Conservation (phyloP, 2,888 invertebrate species). For the Ptychoptera albimana region DNA sequence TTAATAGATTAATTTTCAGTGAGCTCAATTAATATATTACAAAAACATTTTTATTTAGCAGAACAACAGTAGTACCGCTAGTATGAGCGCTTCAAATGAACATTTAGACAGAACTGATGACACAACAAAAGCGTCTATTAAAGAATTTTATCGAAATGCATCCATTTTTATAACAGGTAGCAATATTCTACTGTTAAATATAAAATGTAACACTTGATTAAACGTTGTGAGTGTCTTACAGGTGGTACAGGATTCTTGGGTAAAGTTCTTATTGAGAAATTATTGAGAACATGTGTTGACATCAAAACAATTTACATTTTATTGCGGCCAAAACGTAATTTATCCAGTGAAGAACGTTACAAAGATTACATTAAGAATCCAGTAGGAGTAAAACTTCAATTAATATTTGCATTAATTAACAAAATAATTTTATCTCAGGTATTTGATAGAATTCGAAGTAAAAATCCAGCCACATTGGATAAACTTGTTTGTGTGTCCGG, state of each 20-base stretch:
- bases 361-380: conserved; percentile 55
- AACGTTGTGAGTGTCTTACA: conserved; percentile 13
- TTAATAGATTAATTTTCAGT: no score
- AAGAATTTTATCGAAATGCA: no score
- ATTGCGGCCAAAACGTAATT: conserved; percentile 57
- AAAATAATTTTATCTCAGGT: conserved; percentile 32
- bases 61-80: no score
- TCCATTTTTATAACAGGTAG: no score
- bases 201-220: no score
- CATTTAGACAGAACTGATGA: no score
- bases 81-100: no score
- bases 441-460: conserved; percentile 49
- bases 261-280: conserved; percentile 83
- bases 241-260: conserved; percentile 84
- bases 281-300: conserved; percentile 69
- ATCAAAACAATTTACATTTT: conserved; percentile 65
- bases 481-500: conserved; percentile 57
- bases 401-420: not conserved
- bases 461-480: conserved; percentile 44
- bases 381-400: conserved; percentile 14
- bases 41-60: no score
- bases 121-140: no score
- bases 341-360: conserved; percentile 50
- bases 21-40: no score
- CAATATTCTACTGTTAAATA: no score